Base-by-base conservation (phyloP, 2,888 invertebrate genomes). In the Lydus trimaculatus region DNA sequence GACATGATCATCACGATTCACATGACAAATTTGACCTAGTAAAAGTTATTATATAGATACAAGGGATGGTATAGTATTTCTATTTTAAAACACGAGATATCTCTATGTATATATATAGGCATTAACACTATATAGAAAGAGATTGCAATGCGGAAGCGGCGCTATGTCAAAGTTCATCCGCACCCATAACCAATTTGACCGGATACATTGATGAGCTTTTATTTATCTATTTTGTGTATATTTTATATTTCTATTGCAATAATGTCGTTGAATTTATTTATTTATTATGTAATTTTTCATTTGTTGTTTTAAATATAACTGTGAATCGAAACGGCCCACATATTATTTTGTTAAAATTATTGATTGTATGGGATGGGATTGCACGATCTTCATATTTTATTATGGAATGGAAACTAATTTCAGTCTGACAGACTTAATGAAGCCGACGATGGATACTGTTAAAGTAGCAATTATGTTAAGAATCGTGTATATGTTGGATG, bases 121-220 rank as follows among this genome's bases (percentile, higher is more conserved):
- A 43, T 43, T 43, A 43, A 17, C 43, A 43, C n/a, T 43, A 20
- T 58, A 20, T 58, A 58, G 31, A 52, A 63, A 33, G 74, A 74
- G 75, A 75, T 77, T 78, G 81, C 79, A 80, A 83, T 83, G 83
- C 83, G 83, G 83, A 83, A 83, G 80, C 78, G 73, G 74, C 79
- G 69, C 70, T 73, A 72, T 80, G 81, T 82, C 82, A 82, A 68
- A 81, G 83, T 81, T 83, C 83, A 79, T 74, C 80, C 82, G 79
- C 83, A 81, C 83, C 82, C 81, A 75, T 79, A 79, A 75, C 80
- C 80, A 76, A 81, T 76, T 43, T 81, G 79, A 81, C 82, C 81
- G 80, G 81, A 80, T 79, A 78, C 79, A 74, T 61, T 43, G 43
- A 43, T 69, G 65, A 31, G 60, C 70, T 75, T 71, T 70, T 73